Evolutionary conservation across 2,888 invertebrate species (phyloP).

Genomic region (Phanerotoma sp.): DNA sequence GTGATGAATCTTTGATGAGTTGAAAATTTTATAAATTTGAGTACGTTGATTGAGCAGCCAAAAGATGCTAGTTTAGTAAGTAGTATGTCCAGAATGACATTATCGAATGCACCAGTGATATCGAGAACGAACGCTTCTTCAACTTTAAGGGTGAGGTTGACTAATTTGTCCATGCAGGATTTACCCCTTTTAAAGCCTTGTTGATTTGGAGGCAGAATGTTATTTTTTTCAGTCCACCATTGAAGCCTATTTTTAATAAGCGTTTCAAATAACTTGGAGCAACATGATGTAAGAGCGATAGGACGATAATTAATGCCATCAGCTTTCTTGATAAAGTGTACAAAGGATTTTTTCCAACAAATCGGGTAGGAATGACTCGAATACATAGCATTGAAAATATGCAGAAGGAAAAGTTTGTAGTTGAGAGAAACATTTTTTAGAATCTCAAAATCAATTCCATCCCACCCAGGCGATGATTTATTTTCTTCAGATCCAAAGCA

Average conservation of each 20-base stretch:
- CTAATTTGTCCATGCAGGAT: slow-evolving; percentile 28
- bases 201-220: slow-evolving; percentile 25
- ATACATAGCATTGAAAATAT: slow-evolving; percentile 11
- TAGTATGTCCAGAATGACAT: not conserved
- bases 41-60: not conserved
- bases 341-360: slow-evolving; percentile 18
- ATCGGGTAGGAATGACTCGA: slow-evolving; percentile 4
- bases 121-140: slow-evolving; percentile 17
- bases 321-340: slow-evolving; percentile 30
- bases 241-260: slow-evolving; percentile 29
- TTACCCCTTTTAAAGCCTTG: slow-evolving; percentile 26
- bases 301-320: slow-evolving; percentile 23
- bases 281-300: slow-evolving; percentile 29
- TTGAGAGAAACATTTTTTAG: not conserved
- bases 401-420: not conserved
- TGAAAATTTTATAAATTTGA: slow-evolving; percentile 7
- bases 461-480: too few species aligned
- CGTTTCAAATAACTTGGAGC: slow-evolving; percentile 31
- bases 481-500: not conserved
- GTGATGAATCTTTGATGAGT: not conserved
- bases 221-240: slow-evolving; percentile 28
- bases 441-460: not conserved
- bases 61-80: not conserved
- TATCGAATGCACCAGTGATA: slow-evolving; percentile 12
- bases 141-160: slow-evolving; percentile 21